Percentiles rank a stretch among this genome's conserved stretches.
Conservation (phyloP, 2,797 vertebrate species). For the Hydrocynus forskahlii region DNA sequence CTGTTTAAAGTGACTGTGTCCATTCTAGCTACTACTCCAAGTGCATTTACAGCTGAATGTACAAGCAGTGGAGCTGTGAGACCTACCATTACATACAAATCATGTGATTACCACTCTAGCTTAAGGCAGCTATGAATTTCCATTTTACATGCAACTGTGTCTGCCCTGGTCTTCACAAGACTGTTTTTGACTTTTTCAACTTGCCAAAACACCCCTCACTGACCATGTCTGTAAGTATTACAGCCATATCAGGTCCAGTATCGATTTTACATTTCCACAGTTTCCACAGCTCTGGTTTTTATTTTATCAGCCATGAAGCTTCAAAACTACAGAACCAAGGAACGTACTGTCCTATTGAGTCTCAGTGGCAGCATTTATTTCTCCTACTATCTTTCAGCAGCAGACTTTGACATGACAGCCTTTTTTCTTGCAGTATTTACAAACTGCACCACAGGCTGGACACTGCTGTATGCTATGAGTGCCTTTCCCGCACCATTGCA, state of each 20-base stretch:
- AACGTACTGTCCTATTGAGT: too few species aligned
- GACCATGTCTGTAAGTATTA: not conserved
- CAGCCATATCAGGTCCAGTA: conserved; percentile 22
- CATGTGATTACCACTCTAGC: conserved; percentile 2
- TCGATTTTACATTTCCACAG: too few species aligned
- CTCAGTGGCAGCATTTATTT: conserved; percentile 13
- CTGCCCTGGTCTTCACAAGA: not conserved
- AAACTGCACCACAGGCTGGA: conserved; percentile 14
- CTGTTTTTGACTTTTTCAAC: conserved; percentile 5
- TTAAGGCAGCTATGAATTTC: not conserved
- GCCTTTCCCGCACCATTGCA: not conserved
- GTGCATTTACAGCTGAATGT: conserved; percentile 17
- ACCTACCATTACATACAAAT: conserved; percentile 31
- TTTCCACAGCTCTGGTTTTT: too few species aligned
- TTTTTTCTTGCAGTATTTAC: conserved; percentile 22
- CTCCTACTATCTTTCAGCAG: conserved; percentile 15
- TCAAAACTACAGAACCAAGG: too few species aligned
- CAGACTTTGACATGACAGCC: conserved; percentile 26
- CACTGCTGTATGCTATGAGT: conserved; percentile 12
- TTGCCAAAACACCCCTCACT: not conserved
- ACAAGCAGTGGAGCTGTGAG: not conserved
- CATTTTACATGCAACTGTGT: not conserved
- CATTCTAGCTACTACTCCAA: conserved; percentile 24
- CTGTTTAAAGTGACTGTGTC: conserved; percentile 16
- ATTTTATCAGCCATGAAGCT: too few species aligned